Evolutionary conservation across 2,888 invertebrate genomes (phyloP), one percentile per base, ranked within the genome.

Genomic region (Cosmorhoe ocellata): DNA sequence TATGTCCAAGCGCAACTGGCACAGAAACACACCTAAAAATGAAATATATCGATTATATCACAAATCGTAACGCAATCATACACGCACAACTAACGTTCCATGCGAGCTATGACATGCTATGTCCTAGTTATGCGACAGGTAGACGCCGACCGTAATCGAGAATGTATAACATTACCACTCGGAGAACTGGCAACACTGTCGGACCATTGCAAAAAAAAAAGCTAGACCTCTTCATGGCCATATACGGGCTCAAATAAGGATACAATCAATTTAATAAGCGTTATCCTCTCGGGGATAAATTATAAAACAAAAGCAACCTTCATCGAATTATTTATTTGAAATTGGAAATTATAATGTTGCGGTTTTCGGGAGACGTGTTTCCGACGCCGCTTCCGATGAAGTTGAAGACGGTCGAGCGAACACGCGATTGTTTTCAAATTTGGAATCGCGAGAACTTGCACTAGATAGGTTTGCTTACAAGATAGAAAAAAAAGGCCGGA

Each of bases 321-420:
- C 75, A 73, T 56, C 74, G 76, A 76, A 82, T 85, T 82, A 80
- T 84, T 84, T 83, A 81, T 82, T 84, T 79, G 76, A 87, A 87
- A 89, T 87, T 88, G 83, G 79, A 83, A 83, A 86, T 84, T 81
- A 80, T 80, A 81, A 77, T 68, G 71, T 79, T 89, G 90, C 78
- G 88, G 89, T 90, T 85, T 74, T 81, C 71, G 77, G 51, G 77
- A 86, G 84, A 87, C 88, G 87, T 85, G 86, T 84, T 84, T 89
- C 89, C 87, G 79, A 80, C 66, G 79, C 79, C 76, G 82, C 79
- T 89, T 89, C 88, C 84, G 81, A 81, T 62, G 59, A 68, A 68
- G 81, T 81, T 62, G 59, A 68, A 68, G 69, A 65, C 73, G 76
- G 77, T 75, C 64, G 71, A 64, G 64, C 68, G 79, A 79, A 84